These are phyloP conservation scores for Urocynchramus pylzowi DNA, from an alignment of 2,113 vertebrate genomes.

Conservation along the genomic window DNA sequence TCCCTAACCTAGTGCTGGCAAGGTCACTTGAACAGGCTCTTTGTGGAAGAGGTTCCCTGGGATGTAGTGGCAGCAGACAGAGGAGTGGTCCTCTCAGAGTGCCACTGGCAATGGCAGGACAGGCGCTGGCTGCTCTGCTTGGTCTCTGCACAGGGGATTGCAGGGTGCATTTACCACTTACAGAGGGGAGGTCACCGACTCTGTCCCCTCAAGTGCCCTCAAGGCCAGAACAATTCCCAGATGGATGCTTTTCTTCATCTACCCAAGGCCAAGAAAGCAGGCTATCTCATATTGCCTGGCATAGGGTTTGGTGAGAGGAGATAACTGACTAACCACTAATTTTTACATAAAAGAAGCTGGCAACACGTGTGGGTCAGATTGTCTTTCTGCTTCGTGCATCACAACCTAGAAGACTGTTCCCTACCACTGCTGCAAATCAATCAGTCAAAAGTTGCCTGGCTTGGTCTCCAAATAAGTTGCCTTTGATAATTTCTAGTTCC, in stretches of 20 bases:
- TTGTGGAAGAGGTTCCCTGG: background rate
- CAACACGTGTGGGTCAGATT: rapidly evolving
- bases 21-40: background rate
- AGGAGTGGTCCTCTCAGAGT: background rate
- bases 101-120: background rate
- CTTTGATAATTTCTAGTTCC: background rate
- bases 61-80: background rate
- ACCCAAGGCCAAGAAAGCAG: background rate
- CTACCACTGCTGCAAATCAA: background rate
- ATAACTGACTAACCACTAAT: background rate
- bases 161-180: background rate
- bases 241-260: background rate
- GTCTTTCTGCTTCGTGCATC: background rate
- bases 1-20: background rate
- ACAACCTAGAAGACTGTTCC: background rate
- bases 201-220: background rate
- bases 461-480: background rate
- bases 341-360: background rate
- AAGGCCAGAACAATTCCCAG: background rate
- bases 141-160: background rate
- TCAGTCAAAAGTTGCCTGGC: background rate
- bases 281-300: background rate
- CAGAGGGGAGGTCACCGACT: background rate
- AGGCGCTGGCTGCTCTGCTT: background rate
- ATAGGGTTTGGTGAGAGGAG: background rate